A percentile compares a stretch with the other conserved stretches of the same genome.
These are phyloP conservation scores for Gracilinanus agilis DNA, from an alignment of 2,113 vertebrate genomes.

Conservation along the genomic window DNA sequence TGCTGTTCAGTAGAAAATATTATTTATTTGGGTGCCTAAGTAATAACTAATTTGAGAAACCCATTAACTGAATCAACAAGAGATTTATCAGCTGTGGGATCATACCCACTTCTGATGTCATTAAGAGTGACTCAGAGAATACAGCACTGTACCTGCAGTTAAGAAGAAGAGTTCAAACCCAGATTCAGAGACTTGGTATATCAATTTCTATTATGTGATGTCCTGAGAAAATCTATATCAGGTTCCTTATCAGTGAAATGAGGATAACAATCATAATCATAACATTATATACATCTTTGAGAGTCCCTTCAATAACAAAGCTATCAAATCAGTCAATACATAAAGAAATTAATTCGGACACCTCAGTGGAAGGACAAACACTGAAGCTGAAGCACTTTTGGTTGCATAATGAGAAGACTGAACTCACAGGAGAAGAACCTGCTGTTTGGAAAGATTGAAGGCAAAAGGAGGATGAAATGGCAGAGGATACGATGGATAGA, in stretches of 20 bases:
- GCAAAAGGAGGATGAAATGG: background rate
- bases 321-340: background rate
- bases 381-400: background rate
- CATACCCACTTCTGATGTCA: background rate
- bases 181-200: background rate
- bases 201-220: background rate
- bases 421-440: background rate
- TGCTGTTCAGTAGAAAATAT: background rate
- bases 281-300: background rate
- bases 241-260: background rate
- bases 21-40: background rate
- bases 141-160: background rate
- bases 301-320: background rate
- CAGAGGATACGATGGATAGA: background rate
- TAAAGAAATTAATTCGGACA: background rate
- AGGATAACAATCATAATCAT: background rate
- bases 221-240: background rate
- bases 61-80: background rate
- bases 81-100: background rate
- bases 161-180: background rate
- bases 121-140: background rate
- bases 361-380: background rate
- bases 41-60: background rate
- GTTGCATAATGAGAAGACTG: background rate
- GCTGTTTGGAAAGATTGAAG: background rate